Evolutionary conservation across 1,140 invertebrate species (phyloP).

Genomic region (Ephestia elutella): DNA sequence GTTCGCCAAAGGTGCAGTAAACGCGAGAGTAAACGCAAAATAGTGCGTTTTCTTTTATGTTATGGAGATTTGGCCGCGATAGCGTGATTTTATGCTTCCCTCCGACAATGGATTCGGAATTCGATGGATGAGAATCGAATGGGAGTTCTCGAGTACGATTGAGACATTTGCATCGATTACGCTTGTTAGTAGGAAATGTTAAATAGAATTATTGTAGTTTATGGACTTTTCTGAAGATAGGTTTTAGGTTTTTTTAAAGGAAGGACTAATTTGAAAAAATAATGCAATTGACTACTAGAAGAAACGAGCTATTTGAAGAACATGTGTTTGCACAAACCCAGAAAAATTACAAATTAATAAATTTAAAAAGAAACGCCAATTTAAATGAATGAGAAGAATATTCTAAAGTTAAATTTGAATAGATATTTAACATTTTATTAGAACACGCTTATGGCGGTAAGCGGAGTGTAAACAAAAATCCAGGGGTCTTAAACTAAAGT

Average conservation of each 20-base stretch:
- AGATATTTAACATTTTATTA: not conserved
- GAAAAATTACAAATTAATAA: no score
- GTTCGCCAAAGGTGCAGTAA: conserved; percentile 45
- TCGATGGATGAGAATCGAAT: conserved; percentile 22
- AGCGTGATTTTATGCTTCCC: conserved; percentile 32
- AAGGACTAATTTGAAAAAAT: no score
- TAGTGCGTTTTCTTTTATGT: conserved; percentile 45
- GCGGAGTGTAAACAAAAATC: conserved; percentile 34
- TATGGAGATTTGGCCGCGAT: conserved; percentile 38
- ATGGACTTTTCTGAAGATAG: no score
- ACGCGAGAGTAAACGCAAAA: conserved; percentile 35
- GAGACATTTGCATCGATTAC: not conserved
- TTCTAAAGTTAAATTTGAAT: no score
- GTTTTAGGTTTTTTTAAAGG: no score
- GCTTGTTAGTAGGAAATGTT: not conserved
- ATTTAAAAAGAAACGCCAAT: no score
- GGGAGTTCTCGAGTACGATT: not conserved
- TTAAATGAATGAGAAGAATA: no score
- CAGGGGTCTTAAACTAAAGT: conserved; percentile 45
- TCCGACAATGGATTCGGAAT: conserved; percentile 30
- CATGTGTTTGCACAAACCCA: no score
- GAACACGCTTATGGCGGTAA: not conserved
- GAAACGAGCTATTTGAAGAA: no score
- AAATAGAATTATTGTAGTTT: not conserved
- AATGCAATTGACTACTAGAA: no score